These are phyloP conservation scores for Carlito syrichta DNA, from an alignment of 2,113 vertebrate genomes.

Conservation along the genomic window DNA sequence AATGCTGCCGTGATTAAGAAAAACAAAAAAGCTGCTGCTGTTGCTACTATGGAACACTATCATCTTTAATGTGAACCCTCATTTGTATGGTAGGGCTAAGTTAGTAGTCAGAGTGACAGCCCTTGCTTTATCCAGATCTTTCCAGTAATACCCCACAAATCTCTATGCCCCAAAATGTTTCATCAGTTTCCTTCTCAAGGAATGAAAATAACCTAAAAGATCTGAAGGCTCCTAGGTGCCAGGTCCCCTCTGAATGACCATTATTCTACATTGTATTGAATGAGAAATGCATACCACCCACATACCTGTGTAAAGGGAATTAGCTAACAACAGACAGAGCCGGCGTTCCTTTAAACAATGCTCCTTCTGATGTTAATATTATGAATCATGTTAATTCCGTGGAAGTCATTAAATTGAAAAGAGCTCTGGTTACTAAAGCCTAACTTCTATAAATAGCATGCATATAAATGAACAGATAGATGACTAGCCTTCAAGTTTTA, in stretches of 20 bases:
- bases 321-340: not conserved
- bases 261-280: not conserved
- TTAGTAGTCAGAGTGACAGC: not conserved
- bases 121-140: not conserved
- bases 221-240: not conserved
- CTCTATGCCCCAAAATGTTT: not conserved
- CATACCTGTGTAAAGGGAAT: not conserved
- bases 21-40: not conserved
- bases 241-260: not conserved
- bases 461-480: not conserved
- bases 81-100: not conserved
- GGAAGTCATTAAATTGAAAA: not conserved
- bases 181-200: not conserved
- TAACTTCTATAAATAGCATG: not conserved
- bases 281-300: not conserved
- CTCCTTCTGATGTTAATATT: not conserved
- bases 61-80: slow-evolving; percentile 1
- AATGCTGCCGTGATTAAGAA: slow-evolving; percentile 40
- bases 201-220: slow-evolving; percentile 32
- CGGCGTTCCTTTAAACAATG: not conserved
- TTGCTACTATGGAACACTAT: not conserved
- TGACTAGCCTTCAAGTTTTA: not conserved
- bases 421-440: not conserved
- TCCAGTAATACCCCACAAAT: not conserved
- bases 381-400: not conserved